These are phyloP conservation scores for Clinocottus analis DNA, from an alignment of 2,113 vertebrate species.

Conservation along the genomic window DNA sequence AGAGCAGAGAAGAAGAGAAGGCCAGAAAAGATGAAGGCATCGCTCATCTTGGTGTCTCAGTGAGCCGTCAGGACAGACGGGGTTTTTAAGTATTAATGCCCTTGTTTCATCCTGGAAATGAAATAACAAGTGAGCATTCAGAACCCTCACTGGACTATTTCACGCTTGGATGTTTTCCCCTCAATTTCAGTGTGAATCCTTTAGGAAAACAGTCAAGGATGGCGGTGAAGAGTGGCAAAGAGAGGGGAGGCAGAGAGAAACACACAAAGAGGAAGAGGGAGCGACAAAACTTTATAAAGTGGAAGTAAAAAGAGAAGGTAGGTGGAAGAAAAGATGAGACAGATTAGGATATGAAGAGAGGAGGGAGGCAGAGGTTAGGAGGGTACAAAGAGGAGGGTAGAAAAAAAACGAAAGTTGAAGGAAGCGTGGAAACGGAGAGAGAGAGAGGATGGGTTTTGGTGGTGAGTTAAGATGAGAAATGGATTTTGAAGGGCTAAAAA, in stretches of 20 bases:
- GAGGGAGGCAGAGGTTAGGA: not conserved
- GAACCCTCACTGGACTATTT: slow-evolving; percentile 79
- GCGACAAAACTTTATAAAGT: slow-evolving; percentile 38
- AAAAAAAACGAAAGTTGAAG: not conserved
- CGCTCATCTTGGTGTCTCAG: slow-evolving; percentile 35
- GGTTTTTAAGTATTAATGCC: slow-evolving; percentile 78
- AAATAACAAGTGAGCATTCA: slow-evolving; percentile 77
- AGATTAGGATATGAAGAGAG: slow-evolving; percentile 8
- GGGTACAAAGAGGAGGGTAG: not conserved
- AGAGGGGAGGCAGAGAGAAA: slow-evolving; percentile 42
- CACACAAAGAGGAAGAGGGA: slow-evolving; percentile 38
- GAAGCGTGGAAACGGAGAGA: not conserved
- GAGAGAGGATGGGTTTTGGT: slow-evolving; percentile 6
- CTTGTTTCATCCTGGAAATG: slow-evolving; percentile 78
- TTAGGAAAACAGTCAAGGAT: slow-evolving; percentile 67
- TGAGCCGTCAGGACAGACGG: slow-evolving; percentile 54
- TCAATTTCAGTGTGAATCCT: slow-evolving; percentile 74
- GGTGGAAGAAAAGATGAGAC: slow-evolving; percentile 26
- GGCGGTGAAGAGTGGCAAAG: slow-evolving; percentile 32
- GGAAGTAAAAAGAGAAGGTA: slow-evolving; percentile 26
- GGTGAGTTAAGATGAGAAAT: slow-evolving; percentile 38
- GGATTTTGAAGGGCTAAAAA: slow-evolving; percentile 30
- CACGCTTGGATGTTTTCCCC: slow-evolving; percentile 77
- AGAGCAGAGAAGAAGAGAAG: slow-evolving; percentile 29
- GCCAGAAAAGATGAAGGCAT: slow-evolving; percentile 31